phyloP scores from a whole-genome alignment of 2,888 invertebrate species.

The Dioctria linearis region DNA sequence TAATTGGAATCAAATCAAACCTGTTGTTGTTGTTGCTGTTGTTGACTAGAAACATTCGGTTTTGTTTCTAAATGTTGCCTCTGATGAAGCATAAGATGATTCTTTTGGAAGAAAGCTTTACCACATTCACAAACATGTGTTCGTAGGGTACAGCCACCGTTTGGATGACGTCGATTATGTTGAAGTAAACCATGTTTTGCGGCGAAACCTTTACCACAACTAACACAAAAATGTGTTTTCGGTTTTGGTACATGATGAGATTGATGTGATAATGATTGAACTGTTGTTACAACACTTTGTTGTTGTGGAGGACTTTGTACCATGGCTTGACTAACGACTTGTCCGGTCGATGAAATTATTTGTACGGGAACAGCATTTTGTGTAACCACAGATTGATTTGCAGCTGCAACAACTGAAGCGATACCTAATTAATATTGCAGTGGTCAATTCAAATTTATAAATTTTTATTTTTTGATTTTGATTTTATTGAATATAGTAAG shows the following conservation, averaged over 20 bases:
- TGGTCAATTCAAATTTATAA: constrained; percentile 43
- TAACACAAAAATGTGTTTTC: constrained; percentile 84
- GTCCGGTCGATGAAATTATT: constrained; percentile 71
- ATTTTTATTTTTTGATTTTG: not conserved
- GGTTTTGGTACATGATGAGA: constrained; percentile 71
- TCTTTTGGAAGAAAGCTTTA: constrained; percentile 90
- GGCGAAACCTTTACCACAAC: constrained; percentile 86
- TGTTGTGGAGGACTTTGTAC: constrained; percentile 70
- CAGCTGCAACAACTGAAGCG: constrained; percentile 68
- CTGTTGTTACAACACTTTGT: constrained; percentile 66
- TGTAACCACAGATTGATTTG: constrained; percentile 69
- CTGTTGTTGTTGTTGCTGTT: constrained; percentile 66
- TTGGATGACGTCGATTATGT: constrained; percentile 84
- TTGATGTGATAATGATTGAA: constrained; percentile 14
- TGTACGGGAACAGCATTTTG: constrained; percentile 71
- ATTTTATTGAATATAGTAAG: too few relatives aligned
- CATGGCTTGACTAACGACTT: constrained; percentile 71
- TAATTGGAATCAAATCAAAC: constrained; percentile 30
- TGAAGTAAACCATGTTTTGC: constrained; percentile 87
- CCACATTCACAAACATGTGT: constrained; percentile 88
- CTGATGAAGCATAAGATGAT: constrained; percentile 86
- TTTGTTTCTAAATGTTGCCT: constrained; percentile 78
- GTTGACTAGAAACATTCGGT: constrained; percentile 68
- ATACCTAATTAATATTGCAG: constrained; percentile 39
- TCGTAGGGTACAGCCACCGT: constrained; percentile 84